These are phyloP conservation scores for Leptogaster cylindrica DNA, from an alignment of 2,888 invertebrate species.

Conservation along the genomic window DNA sequence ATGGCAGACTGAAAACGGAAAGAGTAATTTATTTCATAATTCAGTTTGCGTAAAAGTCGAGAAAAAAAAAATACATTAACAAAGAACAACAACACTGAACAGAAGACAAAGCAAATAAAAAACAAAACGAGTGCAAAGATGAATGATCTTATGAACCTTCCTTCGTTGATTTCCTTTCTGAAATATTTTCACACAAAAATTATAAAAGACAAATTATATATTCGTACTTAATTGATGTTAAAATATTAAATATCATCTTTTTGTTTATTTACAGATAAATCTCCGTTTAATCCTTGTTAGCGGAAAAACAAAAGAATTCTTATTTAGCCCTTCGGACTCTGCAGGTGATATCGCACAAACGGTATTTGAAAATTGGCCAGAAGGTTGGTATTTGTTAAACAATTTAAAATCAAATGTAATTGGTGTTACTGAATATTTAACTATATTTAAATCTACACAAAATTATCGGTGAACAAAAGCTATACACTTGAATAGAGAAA, in stretches of 20 bases:
- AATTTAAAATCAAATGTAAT: neutral
- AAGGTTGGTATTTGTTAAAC: conserved; percentile 73
- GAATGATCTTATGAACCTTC: conserved; percentile 21
- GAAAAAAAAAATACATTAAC: conserved; percentile 1
- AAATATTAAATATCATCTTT: conserved; percentile 3
- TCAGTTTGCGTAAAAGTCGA: conserved; percentile 21
- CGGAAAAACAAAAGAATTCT: conserved; percentile 99
- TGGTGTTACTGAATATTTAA: neutral
- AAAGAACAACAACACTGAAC: neutral
- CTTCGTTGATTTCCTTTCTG: conserved; percentile 16
- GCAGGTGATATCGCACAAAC: conserved; percentile 98
- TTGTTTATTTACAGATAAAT: conserved; percentile 79
- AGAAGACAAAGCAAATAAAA: neutral
- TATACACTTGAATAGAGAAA: too few species aligned
- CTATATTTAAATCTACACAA: conserved; percentile 1
- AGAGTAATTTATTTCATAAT: conserved; percentile 35
- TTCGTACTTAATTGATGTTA: neutral
- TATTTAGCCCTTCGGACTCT: conserved; percentile 95
- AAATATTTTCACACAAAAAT: conserved; percentile 9
- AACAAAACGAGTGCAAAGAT: conserved; percentile 2
- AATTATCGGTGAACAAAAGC: neutral
- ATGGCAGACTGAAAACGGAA: conserved; percentile 22
- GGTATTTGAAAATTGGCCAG: conserved; percentile 99
- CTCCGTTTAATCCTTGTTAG: conserved; percentile 97
- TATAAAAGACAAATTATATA: neutral